Conservation (phyloP, 2,888 invertebrate genomes). For the Nezara viridula region DNA sequence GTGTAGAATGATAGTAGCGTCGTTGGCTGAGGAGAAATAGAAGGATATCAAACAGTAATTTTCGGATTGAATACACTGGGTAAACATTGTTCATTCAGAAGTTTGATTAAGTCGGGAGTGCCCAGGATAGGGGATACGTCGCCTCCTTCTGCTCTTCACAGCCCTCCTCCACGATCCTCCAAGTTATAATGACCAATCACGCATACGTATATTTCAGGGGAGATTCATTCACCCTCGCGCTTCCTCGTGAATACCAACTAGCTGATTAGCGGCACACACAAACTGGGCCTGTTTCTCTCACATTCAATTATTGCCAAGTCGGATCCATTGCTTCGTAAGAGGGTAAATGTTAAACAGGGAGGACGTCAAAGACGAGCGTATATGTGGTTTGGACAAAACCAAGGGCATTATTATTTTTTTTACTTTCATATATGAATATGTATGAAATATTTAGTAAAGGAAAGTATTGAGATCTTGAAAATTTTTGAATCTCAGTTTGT, state of each 20-base stretch:
- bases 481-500: no score
- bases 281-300: conserved; percentile 15
- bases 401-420: no score
- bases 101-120: conserved; percentile 62
- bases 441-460: no score
- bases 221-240: background rate
- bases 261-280: conserved; percentile 23
- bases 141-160: conserved; percentile 56
- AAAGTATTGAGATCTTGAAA: no score
- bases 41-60: conserved; percentile 63
- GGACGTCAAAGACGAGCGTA: background rate
- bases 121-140: conserved; percentile 60
- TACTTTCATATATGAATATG: no score
- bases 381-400: no score
- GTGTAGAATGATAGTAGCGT: background rate
- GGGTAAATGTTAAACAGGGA: background rate
- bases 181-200: conserved; percentile 65
- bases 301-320: conserved; percentile 15
- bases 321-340: background rate
- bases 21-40: conserved; percentile 41
- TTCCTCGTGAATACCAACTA: conserved; percentile 27
- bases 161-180: background rate
- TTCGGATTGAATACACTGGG: conserved; percentile 63
- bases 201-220: conserved; percentile 63
- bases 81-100: conserved; percentile 64